Evolutionary conservation across 2,113 vertebrate species (phyloP), one percentile per base, ranked within the genome.

Genomic region (Catharus fuscescens): DNA sequence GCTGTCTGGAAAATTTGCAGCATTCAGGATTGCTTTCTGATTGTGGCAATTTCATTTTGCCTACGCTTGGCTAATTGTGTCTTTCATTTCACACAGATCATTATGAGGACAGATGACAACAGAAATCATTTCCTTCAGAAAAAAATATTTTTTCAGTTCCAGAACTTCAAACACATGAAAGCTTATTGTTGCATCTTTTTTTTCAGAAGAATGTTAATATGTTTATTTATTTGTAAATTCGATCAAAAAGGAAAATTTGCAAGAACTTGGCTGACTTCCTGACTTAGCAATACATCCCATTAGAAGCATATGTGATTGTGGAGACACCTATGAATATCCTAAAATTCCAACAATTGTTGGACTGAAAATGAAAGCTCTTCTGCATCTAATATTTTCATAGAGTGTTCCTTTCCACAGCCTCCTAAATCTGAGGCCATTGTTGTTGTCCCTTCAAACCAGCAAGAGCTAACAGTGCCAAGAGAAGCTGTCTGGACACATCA

Each of bases 31-130:
- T 86, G 13, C 32, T 72, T 90, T 93, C 86, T 86, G 71, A 83
- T 93, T 80, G 86, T 25, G 52, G 38, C 34, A 83, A 82, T 96
- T 90, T 88, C 48, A 78, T 91, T 90, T 93, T 93, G 32, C 34
- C 26, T 66, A 1, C 50, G 60, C 50, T 93, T 88, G 38, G 13
- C 12, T 92, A 92, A 93, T 93, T 93, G 42, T n/a, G 70, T 82
- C 60, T 91, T 84, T 92, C 64, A 47, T 89, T 95, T 96, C 26
- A n/a, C 54, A 54, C 13, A 61, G 45, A 48, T 88, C 25, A 16
- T 88, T 92, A 57, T 29, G 26, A 70, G 59, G 92, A 66, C 52
- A 93, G 77, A 92, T 86, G 47, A 93, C 45, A 94, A 89, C 0
- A 4, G 66, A 79, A 91, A 87, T 87, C 14, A 88, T 5, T 73